phyloP scores from a whole-genome alignment of 2,113 vertebrate genomes.

The Puntigrus tetrazona region DNA sequence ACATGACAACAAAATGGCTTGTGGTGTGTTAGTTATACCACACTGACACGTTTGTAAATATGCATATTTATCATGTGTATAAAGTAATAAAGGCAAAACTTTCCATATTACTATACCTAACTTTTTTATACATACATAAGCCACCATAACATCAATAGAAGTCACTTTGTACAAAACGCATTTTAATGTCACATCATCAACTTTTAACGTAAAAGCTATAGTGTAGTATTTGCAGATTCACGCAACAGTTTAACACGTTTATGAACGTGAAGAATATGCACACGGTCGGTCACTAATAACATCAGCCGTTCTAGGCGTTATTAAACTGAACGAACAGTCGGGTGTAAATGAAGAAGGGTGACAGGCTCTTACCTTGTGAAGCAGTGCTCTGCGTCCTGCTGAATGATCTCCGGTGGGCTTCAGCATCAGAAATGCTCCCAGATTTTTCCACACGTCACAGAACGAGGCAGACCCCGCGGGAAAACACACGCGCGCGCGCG shows the following conservation, averaged over 20 bases:
- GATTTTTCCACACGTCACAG: constrained; percentile 22
- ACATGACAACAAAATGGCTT: neutral
- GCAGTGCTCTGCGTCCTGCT: neutral
- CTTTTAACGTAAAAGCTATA: neutral
- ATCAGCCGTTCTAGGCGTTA: neutral
- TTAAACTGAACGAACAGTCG: neutral
- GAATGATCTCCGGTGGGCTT: constrained; percentile 25
- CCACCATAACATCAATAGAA: neutral
- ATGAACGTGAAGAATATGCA: neutral
- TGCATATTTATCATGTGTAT: too few relatives aligned
- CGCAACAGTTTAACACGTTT: neutral
- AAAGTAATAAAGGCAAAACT: too few relatives aligned
- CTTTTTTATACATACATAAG: neutral
- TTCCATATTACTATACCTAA: neutral
- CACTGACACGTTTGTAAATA: neutral
- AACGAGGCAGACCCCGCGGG: neutral
- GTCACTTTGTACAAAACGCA: neutral
- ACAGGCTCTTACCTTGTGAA: constrained; percentile 42
- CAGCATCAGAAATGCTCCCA: neutral
- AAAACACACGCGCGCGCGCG: neutral
- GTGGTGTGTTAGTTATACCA: neutral
- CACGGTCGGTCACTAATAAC: neutral
- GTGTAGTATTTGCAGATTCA: neutral
- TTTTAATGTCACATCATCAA: neutral
- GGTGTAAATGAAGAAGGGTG: neutral